A percentile compares a stretch with the other conserved stretches of the same genome.
Evolutionary conservation across 1,140 invertebrate species (phyloP).

Genomic region (Streblospio benedicti): DNA sequence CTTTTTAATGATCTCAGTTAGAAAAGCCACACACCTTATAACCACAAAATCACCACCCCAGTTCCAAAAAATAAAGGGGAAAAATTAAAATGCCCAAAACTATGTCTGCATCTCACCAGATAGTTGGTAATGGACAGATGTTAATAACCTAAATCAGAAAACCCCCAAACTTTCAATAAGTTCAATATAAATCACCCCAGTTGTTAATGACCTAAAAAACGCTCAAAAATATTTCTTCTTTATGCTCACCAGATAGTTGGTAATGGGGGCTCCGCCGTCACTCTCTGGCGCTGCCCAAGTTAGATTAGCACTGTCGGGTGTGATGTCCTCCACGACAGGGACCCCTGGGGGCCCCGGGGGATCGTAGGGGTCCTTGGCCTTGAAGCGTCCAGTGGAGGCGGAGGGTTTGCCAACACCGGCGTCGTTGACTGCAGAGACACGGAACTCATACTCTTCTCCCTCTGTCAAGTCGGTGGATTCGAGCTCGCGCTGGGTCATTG

Average conservation of each 20-base stretch:
- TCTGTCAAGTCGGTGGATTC: slow-evolving; percentile 70
- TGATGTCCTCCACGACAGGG: slow-evolving; percentile 69
- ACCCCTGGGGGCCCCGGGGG: slow-evolving; percentile 31
- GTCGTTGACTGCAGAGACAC: slow-evolving; percentile 90
- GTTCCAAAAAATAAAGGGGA: no score
- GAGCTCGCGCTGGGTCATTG: slow-evolving; percentile 42
- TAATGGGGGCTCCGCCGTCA: slow-evolving; percentile 91
- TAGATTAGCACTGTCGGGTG: slow-evolving; percentile 86
- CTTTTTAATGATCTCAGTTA: no score
- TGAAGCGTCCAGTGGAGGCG: slow-evolving; percentile 65
- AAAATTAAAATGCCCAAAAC: no score
- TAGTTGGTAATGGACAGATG: no score
- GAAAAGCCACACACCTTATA: no score
- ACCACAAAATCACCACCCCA: no score
- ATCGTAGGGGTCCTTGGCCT: slow-evolving; percentile 23
- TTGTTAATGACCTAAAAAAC: no score
- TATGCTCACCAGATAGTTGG: slow-evolving; percentile 78
- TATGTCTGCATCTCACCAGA: no score
- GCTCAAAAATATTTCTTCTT: no score
- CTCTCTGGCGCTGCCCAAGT: slow-evolving; percentile 79
- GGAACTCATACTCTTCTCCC: slow-evolving; percentile 92
- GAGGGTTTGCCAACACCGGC: slow-evolving; percentile 87
- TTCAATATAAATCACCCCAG: no score
- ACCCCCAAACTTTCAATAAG: no score
- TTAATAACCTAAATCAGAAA: no score